Percentiles rank a stretch among this genome's conserved stretches.
Conservation (phyloP, 2,888 invertebrate species). For the Trypoxylon attenuatum region DNA sequence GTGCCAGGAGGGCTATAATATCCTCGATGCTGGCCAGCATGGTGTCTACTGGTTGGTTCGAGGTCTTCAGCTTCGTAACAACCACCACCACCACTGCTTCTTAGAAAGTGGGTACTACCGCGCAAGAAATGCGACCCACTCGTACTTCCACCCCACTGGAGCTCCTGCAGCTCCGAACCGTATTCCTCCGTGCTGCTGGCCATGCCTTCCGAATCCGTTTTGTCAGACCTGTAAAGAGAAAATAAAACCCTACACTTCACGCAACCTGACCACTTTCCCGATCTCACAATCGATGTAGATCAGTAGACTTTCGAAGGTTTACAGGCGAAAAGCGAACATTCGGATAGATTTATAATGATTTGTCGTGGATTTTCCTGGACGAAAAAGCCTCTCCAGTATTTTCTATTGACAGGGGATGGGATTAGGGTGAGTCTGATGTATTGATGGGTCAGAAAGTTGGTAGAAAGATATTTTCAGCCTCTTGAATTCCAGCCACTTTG, state of each 20-base stretch:
- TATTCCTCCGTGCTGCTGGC: constrained; percentile 73
- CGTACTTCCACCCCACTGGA: constrained; percentile 69
- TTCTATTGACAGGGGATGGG: too few species aligned
- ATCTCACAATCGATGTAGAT: not conserved
- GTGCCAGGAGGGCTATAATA: constrained; percentile 93
- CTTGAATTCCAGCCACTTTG: too few species aligned
- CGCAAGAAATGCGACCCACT: constrained; percentile 65
- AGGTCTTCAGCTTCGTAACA: constrained; percentile 73
- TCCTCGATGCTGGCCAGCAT: constrained; percentile 77
- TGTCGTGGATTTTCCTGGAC: too few species aligned
- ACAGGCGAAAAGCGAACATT: too few species aligned
- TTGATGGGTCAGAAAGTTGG: too few species aligned
- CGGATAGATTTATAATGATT: too few species aligned
- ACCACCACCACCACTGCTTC: constrained; percentile 72
- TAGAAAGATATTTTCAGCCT: too few species aligned
- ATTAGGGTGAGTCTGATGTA: too few species aligned
- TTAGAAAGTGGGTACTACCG: constrained; percentile 68
- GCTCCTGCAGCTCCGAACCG: constrained; percentile 72
- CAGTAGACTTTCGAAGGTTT: too few species aligned
- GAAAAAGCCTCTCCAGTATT: too few species aligned
- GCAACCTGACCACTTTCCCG: not conserved
- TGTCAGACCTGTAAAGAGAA: constrained; percentile 49
- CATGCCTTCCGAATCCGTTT: constrained; percentile 59
- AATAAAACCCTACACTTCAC: not conserved
- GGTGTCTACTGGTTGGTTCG: constrained; percentile 74